These are phyloP conservation scores for Astyanax mexicanus DNA, from an alignment of 2,797 vertebrate genomes.

Conservation along the genomic window DNA sequence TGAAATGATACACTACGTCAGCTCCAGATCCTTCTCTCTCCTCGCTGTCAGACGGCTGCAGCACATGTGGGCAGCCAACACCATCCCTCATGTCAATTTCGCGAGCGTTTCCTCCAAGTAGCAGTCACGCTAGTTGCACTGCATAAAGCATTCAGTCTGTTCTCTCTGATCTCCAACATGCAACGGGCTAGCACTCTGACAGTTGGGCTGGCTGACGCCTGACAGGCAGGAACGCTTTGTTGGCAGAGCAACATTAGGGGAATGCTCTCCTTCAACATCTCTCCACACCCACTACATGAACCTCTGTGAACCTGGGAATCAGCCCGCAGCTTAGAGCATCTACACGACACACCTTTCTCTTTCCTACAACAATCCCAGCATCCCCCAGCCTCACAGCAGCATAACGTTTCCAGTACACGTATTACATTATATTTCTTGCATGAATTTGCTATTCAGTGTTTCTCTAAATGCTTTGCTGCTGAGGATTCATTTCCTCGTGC, in stretches of 20 bases:
- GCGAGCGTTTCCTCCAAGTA: slow-evolving; percentile 54
- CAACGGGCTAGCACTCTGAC: slow-evolving; percentile 64
- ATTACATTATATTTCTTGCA: background rate
- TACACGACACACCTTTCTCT: background rate
- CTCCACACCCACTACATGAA: slow-evolving; percentile 44
- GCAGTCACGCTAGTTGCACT: slow-evolving; percentile 72
- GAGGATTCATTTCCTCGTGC: slow-evolving; percentile 9
- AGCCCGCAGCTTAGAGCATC: background rate
- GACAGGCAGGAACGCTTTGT: slow-evolving; percentile 63
- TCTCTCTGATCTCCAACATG: slow-evolving; percentile 74
- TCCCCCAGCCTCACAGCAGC: background rate
- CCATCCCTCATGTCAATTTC: slow-evolving; percentile 62
- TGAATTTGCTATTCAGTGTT: background rate
- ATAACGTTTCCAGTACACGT: background rate
- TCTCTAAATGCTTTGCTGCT: background rate
- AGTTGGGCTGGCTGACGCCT: slow-evolving; percentile 58
- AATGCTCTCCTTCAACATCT: slow-evolving; percentile 46
- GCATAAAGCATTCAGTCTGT: slow-evolving; percentile 71
- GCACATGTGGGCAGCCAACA: slow-evolving; percentile 38
- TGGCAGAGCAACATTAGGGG: slow-evolving; percentile 59
- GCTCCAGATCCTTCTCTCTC: slow-evolving; percentile 21
- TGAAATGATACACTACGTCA: slow-evolving; percentile 22
- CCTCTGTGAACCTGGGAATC: slow-evolving; percentile 32
- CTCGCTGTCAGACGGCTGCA: slow-evolving; percentile 37
- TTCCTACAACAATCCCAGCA: background rate